These are phyloP conservation scores for Aphaenogaster floridana DNA, from an alignment of 1,140 invertebrate species.

Conservation along the genomic window DNA sequence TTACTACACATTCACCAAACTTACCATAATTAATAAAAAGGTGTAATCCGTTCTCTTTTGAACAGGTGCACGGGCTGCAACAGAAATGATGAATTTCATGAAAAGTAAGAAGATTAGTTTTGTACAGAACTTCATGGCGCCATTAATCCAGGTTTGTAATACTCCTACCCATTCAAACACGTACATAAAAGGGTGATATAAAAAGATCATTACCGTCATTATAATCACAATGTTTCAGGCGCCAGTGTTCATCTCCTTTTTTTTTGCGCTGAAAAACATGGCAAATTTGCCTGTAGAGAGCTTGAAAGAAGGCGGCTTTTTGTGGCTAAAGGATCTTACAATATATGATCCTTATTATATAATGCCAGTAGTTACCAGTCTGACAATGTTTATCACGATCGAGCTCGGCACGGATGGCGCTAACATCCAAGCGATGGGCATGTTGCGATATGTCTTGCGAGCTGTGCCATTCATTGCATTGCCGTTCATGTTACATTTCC, in stretches of 20 bases:
- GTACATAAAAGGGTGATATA: neutral
- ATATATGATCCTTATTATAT: conserved; percentile 95
- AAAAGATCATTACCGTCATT: conserved; percentile 16
- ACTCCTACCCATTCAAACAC: neutral
- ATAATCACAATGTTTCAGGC: conserved; percentile 85
- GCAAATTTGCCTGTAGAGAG: conserved; percentile 95
- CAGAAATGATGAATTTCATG: conserved; percentile 94
- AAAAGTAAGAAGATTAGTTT: conserved; percentile 93
- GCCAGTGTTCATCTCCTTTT: conserved; percentile 97
- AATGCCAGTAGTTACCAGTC: conserved; percentile 94
- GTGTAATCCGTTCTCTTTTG: conserved; percentile 65
- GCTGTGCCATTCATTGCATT: conserved; percentile 94
- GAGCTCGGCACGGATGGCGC: conserved; percentile 94
- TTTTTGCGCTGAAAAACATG: conserved; percentile 94
- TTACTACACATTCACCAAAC: neutral
- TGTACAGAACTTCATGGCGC: conserved; percentile 93
- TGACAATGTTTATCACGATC: conserved; percentile 93
- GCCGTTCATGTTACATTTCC: conserved; percentile 95
- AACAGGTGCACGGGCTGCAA: conserved; percentile 89
- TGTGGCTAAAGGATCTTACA: conserved; percentile 98
- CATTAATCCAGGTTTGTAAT: conserved; percentile 91
- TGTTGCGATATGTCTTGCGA: conserved; percentile 91
- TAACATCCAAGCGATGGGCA: conserved; percentile 89
- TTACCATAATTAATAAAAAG: neutral
- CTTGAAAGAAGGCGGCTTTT: conserved; percentile 95